These are phyloP conservation scores for Caenorhabditis macrosperma DNA, from an alignment of 2,888 invertebrate genomes.

Conservation along the genomic window DNA sequence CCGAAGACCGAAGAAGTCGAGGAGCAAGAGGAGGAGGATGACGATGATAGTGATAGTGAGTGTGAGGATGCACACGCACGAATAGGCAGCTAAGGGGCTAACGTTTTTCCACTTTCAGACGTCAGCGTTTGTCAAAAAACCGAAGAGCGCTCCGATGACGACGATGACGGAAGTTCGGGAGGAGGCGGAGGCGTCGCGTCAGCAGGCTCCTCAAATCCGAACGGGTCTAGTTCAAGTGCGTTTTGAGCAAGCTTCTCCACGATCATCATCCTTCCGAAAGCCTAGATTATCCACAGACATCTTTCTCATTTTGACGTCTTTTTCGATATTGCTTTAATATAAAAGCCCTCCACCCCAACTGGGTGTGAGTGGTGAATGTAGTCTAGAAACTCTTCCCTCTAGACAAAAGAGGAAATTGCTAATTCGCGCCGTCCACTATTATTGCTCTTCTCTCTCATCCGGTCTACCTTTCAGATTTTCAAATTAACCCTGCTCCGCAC, in stretches of 20 bases:
- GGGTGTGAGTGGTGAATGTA: background rate
- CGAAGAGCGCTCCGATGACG: slow-evolving; percentile 62
- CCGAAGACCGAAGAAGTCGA: slow-evolving; percentile 42
- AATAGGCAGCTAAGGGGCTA: too few relatives aligned
- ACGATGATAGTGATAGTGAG: slow-evolving; percentile 58
- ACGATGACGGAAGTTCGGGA: slow-evolving; percentile 54
- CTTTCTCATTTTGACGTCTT: slow-evolving; percentile 24
- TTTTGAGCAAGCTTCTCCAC: background rate
- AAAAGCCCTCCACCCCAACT: too few relatives aligned
- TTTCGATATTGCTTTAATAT: slow-evolving; percentile 13
- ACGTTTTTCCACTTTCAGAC: slow-evolving; percentile 44
- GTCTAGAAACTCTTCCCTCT: too few relatives aligned
- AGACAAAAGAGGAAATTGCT: slow-evolving; percentile 3
- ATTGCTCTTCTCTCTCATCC: background rate
- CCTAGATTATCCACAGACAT: slow-evolving; percentile 8
- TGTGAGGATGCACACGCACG: background rate
- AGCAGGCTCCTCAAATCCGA: slow-evolving; percentile 56
- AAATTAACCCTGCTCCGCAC: slow-evolving; percentile 33
- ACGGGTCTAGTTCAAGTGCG: slow-evolving; percentile 63
- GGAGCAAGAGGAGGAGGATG: slow-evolving; percentile 56
- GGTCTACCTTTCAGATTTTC: slow-evolving; percentile 49
- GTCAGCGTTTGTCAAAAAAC: slow-evolving; percentile 66
- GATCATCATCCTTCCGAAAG: background rate
- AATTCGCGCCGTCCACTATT: background rate
- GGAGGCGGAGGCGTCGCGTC: slow-evolving; percentile 48